Percentiles rank a stretch among this genome's conserved stretches.
Conservation (phyloP, 2,113 vertebrate genomes). For the Anarhynchus alexandrinus region DNA sequence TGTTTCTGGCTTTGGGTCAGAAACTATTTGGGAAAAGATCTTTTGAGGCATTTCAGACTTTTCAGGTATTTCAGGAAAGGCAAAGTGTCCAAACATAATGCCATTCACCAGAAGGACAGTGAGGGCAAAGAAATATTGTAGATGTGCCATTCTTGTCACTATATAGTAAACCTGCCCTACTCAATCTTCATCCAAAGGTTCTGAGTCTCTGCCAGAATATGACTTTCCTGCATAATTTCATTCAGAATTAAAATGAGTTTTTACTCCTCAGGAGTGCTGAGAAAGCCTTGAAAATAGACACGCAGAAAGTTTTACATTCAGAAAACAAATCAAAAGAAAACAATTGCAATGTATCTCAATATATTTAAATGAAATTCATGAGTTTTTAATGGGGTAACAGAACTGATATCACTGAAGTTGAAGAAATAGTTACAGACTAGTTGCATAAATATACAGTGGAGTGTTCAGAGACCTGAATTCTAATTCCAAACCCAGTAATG, state of each 20-base stretch:
- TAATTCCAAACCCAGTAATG: conserved; percentile 6
- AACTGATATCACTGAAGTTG: background rate
- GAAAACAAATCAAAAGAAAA: background rate
- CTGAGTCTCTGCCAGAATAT: background rate
- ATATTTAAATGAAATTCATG: background rate
- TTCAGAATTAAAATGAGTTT: background rate
- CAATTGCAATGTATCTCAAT: background rate
- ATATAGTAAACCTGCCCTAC: background rate
- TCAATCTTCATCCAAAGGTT: background rate
- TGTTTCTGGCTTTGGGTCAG: background rate
- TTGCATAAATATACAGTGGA: background rate
- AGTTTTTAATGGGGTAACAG: background rate
- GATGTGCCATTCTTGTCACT: background rate
- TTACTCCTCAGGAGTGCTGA: background rate
- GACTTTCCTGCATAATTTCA: background rate
- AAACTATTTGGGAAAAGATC: background rate
- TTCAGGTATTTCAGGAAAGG: background rate
- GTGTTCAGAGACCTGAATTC: conserved; percentile 21
- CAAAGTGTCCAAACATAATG: background rate
- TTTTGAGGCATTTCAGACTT: background rate
- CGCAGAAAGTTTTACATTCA: background rate
- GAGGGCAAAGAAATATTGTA: background rate
- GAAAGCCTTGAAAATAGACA: background rate
- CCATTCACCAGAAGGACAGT: background rate
- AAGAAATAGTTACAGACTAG: background rate